These are phyloP conservation scores for Pterocles orientalis DNA, from an alignment of 2,113 vertebrate genomes.

Conservation along the genomic window DNA sequence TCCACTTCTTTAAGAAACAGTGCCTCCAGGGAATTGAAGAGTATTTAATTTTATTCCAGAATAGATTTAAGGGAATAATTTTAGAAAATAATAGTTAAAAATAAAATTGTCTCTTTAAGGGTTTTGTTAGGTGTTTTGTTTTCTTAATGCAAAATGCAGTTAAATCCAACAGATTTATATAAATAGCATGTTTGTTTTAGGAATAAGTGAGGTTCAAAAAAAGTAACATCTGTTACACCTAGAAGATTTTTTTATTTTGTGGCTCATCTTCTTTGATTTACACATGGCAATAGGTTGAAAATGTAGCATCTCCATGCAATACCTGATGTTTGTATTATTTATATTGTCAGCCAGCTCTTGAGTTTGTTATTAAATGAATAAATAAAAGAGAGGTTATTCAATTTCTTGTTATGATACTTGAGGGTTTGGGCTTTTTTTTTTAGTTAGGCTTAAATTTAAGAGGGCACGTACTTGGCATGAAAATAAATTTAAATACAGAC, in stretches of 20 bases:
- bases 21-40: neutral
- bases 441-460: neutral
- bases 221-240: neutral
- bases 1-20: neutral
- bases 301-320: constrained; percentile 33
- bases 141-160: neutral
- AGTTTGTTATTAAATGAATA: constrained; percentile 4
- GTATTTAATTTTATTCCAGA: neutral
- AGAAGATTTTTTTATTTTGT: constrained; percentile 12
- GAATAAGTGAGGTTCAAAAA: neutral
- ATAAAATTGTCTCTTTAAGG: neutral
- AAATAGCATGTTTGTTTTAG: neutral
- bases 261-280: constrained; percentile 26
- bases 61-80: neutral
- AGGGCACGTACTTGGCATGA: neutral
- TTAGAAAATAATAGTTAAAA: neutral
- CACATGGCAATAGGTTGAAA: neutral
- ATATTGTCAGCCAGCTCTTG: neutral
- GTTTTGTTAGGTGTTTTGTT: neutral
- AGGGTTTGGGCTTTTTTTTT: neutral
- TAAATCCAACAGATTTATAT: neutral
- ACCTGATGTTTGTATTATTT: neutral
- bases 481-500: neutral
- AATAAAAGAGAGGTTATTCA: neutral
- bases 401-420: neutral